Percentiles rank a stretch among this genome's conserved stretches.
Conservation (phyloP, 2,797 vertebrate genomes). For the Buphagus erythrorhynchus region DNA sequence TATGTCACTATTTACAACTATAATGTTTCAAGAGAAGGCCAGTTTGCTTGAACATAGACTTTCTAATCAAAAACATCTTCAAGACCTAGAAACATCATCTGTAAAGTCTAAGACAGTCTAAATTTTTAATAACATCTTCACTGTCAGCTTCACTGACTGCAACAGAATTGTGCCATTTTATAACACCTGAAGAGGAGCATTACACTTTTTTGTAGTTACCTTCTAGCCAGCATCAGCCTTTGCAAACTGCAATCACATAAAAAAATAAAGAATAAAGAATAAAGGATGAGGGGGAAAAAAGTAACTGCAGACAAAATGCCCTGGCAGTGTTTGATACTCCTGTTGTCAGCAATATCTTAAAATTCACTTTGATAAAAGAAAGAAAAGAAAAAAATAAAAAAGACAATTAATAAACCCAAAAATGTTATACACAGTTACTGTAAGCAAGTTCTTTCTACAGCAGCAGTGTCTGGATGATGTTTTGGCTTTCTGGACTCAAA, state of each 20-base stretch:
- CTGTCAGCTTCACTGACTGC: neutral
- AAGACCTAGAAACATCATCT: neutral
- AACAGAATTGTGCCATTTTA: neutral
- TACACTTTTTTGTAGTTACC: neutral
- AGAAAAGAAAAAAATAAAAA: too few species aligned
- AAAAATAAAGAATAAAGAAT: neutral
- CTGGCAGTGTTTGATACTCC: neutral
- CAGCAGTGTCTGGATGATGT: neutral
- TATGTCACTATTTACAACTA: neutral
- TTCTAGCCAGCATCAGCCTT: neutral
- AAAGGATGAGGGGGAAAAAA: neutral
- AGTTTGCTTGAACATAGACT: neutral
- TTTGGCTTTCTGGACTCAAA: neutral
- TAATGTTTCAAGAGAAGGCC: neutral
- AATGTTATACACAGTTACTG: fast-evolving
- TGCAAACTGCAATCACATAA: neutral
- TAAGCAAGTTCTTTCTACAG: neutral
- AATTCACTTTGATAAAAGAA: neutral
- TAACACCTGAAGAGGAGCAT: neutral
- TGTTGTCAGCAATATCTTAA: neutral
- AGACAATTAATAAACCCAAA: neutral
- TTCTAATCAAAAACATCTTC: constrained; percentile 10
- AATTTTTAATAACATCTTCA: neutral
- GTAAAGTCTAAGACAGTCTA: neutral
- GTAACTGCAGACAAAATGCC: neutral